Evolutionary conservation across 2,113 vertebrate species (phyloP), one percentile per base, ranked within the genome.

Genomic region (Labrus mixtus): DNA sequence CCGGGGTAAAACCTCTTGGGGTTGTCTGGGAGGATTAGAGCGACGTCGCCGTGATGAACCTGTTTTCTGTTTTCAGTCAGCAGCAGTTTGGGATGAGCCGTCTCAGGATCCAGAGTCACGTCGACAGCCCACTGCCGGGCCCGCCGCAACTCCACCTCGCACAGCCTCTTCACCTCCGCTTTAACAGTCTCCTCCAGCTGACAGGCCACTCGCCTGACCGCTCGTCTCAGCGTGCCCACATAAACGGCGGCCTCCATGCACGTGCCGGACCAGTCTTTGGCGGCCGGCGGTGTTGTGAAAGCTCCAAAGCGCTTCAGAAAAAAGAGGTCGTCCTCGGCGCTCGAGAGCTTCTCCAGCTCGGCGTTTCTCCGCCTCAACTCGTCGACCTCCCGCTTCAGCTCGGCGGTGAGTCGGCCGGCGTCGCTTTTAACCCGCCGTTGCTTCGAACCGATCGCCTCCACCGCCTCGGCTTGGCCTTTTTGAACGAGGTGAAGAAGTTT

Each of bases 31-130:
- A 86, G 62, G 10, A 25, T 51, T 4, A 75, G 74, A 0, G 69
- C 66, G 16, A 68, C 15, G 0, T 90, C 83, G 0, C 85, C 68
- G 3, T 90, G 90, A 45, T 76, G 36, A 33, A 93, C 90, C 48
- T 92, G 82, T 19, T 86, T 93, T 39, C 55, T 75, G 68, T 91
- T 70, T 48, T 80, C 78, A 3, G 90, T 91, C 46, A 94, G 76
- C 33, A 90, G 73, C 78, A 93, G 82, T 55, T 92, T 90, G 50
- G 90, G 92, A 78, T 93, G 90, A 33, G 92, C 92, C 1, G 92
- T 91, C n/a, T 93, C 79, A 0, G 83, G 68, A 64, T 94, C 93
- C 70, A 94, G 76, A n/a, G 81, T 90, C 41, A 94, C 78, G 8
- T 92, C 87, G 50, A 90, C 92, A 13, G 88, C 59, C 43, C 55